These are phyloP conservation scores for Grus americana DNA, from an alignment of 2,113 vertebrate genomes.

Conservation along the genomic window DNA sequence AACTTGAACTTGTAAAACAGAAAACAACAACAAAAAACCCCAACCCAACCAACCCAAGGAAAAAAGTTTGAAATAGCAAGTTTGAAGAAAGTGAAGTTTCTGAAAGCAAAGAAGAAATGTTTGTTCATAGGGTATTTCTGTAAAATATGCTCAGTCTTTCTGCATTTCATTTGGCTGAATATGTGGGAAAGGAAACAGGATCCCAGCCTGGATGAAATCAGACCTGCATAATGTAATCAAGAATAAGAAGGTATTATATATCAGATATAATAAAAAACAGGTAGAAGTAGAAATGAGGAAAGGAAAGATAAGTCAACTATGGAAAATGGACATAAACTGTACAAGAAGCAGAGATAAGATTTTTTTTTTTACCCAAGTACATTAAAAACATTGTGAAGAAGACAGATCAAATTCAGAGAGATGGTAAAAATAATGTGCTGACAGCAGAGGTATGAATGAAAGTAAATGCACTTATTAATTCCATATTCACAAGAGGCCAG, in stretches of 20 bases:
- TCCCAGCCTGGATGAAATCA: conserved; percentile 46
- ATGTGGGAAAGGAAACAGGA: neutral
- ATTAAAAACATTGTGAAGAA: neutral
- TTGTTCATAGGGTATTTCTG: neutral
- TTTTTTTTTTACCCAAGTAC: neutral
- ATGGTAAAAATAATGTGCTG: conserved; percentile 11
- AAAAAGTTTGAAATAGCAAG: neutral
- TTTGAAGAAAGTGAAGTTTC: neutral
- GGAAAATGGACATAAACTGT: conserved; percentile 28
- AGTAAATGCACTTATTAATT: conserved; percentile 3
- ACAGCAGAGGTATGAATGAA: conserved; percentile 3
- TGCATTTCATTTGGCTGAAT: conserved; percentile 6
- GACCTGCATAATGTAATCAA: conserved; percentile 69
- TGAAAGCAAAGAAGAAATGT: neutral
- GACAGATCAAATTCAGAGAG: neutral
- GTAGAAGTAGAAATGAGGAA: neutral
- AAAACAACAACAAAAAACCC: neutral
- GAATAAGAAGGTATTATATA: neutral
- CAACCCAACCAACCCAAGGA: neutral
- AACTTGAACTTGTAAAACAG: neutral
- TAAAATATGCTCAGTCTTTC: neutral
- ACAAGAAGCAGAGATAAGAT: neutral
- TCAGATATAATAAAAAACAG: neutral
- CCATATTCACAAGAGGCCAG: neutral
- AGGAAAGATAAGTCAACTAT: neutral